Base-by-base conservation (phyloP, 2,113 vertebrate species). In the Toxotes chatareus region DNA sequence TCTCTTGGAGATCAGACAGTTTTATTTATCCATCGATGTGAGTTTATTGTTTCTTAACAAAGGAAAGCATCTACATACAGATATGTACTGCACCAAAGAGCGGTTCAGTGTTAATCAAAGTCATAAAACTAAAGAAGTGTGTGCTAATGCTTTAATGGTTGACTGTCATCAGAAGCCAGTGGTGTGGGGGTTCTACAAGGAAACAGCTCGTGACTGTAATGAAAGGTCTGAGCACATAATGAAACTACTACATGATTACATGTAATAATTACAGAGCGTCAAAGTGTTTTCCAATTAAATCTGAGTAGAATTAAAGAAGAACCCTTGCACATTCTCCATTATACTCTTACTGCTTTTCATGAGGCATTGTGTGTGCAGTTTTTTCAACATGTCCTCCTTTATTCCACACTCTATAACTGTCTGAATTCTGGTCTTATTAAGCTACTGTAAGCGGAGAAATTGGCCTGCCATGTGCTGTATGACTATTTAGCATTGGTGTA, bases 81-180 rank as follows among this genome's bases (percentile, higher is more conserved):
- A 80, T n/a, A 17, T 32, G 53, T 12, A n/a, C 42, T 40, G 32
- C 3, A 9, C n/a, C 47, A 74, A 49, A 61, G 69, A 59, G 34
- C n/a, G 11, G 0, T 5, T 42, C 40, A 64, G 38, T 3, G 0
- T 68, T 13, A 80, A 32, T 60, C 46, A 69, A 42, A 72, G 72
- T 13, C 75, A 64, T 75, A 73, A 81, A 89, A 65, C 59, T 47
- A 36, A 77, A 77, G 12, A 34, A 19, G 19, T 21, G 57, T 74
- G 76, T 76, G 66, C 42, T 73, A 55, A 77, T 57, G 62, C 44
- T 76, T 67, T 66, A 62, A 65, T 61, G 46, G 51, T 38, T 61
- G 1, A 27, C 23, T 47, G 74, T 27, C 65, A 76, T 82, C 78
- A 16, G 66, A 12, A 27, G 32, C 3, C 10, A 38, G 2, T 1